Evolutionary conservation across 23 tunicate genomes (phyloP).

Genomic region (Halocynthia aurantium): DNA sequence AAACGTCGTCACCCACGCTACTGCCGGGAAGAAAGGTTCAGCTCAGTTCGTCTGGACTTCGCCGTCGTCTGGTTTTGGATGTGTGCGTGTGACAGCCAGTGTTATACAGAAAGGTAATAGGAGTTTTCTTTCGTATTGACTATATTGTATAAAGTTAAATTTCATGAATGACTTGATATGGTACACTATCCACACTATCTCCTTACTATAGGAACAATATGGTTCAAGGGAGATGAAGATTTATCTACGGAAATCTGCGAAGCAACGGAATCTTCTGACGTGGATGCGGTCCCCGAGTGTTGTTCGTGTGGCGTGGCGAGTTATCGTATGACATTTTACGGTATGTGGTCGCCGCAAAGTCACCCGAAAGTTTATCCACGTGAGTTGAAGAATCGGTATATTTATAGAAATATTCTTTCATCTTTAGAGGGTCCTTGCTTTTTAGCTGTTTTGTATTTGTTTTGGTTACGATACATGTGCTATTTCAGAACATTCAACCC

Average conservation of each 20-base stretch:
- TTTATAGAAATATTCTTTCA: too few relatives aligned
- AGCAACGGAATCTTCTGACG: background rate
- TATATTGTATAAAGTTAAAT: too few relatives aligned
- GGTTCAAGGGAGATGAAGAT: slow-evolving; percentile 50
- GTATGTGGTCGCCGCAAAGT: slow-evolving; percentile 76
- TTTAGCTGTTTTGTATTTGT: background rate
- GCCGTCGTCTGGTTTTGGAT: slow-evolving; percentile 49
- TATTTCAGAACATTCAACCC: slow-evolving; percentile 73
- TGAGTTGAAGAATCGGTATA: background rate
- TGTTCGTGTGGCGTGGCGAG: slow-evolving; percentile 80
- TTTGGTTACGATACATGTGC: background rate
- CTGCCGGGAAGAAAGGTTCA: slow-evolving; percentile 51
- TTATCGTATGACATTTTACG: slow-evolving; percentile 82
- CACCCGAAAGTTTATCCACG: slow-evolving; percentile 96
- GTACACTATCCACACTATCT: background rate
- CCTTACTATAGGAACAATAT: slow-evolving; percentile 13
- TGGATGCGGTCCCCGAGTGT: slow-evolving; percentile 12
- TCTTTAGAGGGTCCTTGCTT: background rate
- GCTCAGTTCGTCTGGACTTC: slow-evolving; percentile 65
- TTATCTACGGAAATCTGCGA: slow-evolving; percentile 47
- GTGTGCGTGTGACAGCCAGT: slow-evolving; percentile 49
- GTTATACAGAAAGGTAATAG: slow-evolving; percentile 85
- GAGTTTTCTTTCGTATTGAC: too few relatives aligned
- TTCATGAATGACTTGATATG: too few relatives aligned
- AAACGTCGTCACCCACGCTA: slow-evolving; percentile 33